Evolutionary conservation across 2,797 vertebrate species (phyloP).

Genomic region (Delichon dasypus): DNA sequence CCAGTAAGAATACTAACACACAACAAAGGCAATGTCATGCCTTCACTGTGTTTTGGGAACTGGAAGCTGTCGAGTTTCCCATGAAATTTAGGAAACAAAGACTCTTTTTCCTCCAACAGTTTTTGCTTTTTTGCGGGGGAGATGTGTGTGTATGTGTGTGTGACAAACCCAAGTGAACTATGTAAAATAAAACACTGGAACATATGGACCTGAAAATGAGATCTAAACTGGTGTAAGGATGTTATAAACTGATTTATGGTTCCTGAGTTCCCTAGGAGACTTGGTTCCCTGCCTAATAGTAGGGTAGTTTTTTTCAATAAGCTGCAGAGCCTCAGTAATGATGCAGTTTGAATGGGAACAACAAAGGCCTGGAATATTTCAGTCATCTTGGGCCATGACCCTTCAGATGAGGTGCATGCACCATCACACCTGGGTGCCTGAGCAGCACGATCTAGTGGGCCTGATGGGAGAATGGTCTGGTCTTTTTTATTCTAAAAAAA

Average conservation of each 20-base stretch:
- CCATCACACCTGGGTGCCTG: background rate
- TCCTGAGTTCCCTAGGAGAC: background rate
- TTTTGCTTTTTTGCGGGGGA: fast-evolving
- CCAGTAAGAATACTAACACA: background rate
- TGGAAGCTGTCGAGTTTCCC: conserved; percentile 17
- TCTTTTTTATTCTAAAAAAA: background rate
- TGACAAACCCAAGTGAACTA: background rate
- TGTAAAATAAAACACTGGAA: background rate
- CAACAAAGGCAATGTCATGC: background rate
- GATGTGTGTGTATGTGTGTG: background rate
- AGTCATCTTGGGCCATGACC: background rate
- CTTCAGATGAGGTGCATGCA: background rate
- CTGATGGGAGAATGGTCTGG: background rate
- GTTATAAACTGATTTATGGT: background rate
- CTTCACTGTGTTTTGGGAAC: conserved; percentile 29
- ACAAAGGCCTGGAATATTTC: background rate
- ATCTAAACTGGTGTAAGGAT: background rate
- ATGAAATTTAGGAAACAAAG: conserved; percentile 35
- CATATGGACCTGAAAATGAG: background rate
- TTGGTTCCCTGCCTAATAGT: background rate
- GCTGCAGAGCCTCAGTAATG: background rate
- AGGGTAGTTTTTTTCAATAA: background rate
- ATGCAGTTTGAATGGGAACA: background rate
- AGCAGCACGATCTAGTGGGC: background rate
- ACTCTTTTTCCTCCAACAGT: conserved; percentile 21